Conservation (phyloP, 2,797 vertebrate genomes). For the Pantherophis vulpinus region DNA sequence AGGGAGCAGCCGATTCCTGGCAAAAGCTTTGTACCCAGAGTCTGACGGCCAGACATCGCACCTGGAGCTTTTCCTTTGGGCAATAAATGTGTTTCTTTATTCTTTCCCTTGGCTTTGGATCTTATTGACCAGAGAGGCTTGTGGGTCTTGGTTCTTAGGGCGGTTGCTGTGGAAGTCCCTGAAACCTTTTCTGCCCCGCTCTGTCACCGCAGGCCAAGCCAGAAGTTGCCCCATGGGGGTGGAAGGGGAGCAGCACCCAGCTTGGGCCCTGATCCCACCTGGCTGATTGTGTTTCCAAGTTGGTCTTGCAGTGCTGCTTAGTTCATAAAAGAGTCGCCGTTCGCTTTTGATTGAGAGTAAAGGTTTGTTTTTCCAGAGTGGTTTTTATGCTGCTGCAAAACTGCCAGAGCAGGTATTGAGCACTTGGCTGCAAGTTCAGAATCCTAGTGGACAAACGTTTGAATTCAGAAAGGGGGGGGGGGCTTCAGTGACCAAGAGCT, state of each 20-base stretch:
- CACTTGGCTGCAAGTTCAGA: background rate
- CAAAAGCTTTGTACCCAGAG: constrained; percentile 92
- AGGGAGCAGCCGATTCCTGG: background rate
- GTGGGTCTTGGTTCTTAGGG: no score
- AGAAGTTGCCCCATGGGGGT: background rate
- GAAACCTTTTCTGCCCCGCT: background rate
- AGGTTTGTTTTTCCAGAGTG: background rate
- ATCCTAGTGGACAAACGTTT: background rate
- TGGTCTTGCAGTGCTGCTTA: background rate
- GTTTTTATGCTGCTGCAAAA: no score
- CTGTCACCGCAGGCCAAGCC: background rate
- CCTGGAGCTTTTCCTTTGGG: constrained; percentile 82
- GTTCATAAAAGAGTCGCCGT: background rate
- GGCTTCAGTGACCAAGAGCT: background rate
- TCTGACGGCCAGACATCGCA: constrained; percentile 90
- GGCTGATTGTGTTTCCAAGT: background rate
- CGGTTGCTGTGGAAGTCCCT: background rate
- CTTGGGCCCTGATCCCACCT: background rate
- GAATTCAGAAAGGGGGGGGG: background rate
- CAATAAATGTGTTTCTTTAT: constrained; percentile 64
- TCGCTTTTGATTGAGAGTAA: background rate
- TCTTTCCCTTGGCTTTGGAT: background rate
- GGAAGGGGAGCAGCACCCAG: no score
- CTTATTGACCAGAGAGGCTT: background rate
- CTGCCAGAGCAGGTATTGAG: background rate